Base-by-base conservation (phyloP, 2,113 vertebrate species). In the Peromyscus polionotus region DNA sequence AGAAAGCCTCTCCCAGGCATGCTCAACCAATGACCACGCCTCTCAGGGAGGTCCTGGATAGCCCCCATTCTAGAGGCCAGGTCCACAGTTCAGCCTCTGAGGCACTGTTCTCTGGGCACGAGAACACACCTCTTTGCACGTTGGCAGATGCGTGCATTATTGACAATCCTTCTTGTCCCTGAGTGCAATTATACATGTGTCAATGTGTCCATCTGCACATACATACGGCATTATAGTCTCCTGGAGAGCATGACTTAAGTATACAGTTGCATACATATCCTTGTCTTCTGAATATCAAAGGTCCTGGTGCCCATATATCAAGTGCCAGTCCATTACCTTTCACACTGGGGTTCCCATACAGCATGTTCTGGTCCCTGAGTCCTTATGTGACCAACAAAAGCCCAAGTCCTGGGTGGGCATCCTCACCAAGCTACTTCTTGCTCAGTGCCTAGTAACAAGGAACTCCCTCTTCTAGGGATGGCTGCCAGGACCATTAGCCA, bases 151-250 rank as follows among this genome's bases (percentile, higher is more conserved):
- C 42, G n/a, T 10, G 4, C 4, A 48, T n/a, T 28, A 11, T 28
- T 31, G 68, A 81, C 80, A 26, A 65, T 20, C 42, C n/a, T 3
- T 31, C 13, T 70, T 72, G 1, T 3, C 8, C 16, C 20, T 4
- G 12, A 22, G 22, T 79, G 70, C 33, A 57, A 0, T 1, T 8
- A 12, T 73, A 48, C n/a, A n/a, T 0, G 0, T 2, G 19, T 39
- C 19, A 0, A 14, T 28, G 9, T 85, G 36, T 7, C 26, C 61
- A 33, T 67, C 61, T 67, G 28, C 95, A n/a, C 28, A 39, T 9
- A 91, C 8, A 10, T 0, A 68, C 31, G 39, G 63, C 42, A 19
- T 68, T 26, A 45, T 11, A 17, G 59, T 16, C 2, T 39, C 13
- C 28, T 68, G 0, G 24, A 39, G 1, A 7, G 12, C 17, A 33